phyloP scores from a whole-genome alignment of 2,113 vertebrate genomes.

The Synchiropus splendidus region DNA sequence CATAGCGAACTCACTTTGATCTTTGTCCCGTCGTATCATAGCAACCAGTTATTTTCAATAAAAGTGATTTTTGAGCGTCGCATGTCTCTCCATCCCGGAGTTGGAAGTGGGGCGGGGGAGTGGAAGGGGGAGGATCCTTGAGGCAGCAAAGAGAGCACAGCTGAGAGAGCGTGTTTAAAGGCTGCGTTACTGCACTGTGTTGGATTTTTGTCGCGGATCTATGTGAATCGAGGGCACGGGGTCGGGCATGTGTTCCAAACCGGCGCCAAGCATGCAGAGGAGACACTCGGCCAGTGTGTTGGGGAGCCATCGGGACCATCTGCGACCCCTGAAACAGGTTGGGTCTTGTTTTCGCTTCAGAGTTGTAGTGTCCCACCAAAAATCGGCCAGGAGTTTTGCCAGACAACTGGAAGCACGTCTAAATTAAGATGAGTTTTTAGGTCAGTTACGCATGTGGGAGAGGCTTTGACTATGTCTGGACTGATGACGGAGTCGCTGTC shows the following conservation, averaged over 20 bases:
- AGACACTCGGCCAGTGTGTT: slow-evolving; percentile 41
- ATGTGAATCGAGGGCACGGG: slow-evolving; percentile 6
- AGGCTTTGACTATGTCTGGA: slow-evolving; percentile 11
- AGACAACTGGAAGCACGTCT: slow-evolving; percentile 52
- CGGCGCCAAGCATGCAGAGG: slow-evolving; percentile 46
- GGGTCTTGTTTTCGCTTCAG: slow-evolving; percentile 18
- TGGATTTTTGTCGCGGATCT: slow-evolving; percentile 23
- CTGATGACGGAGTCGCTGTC: slow-evolving; percentile 8
- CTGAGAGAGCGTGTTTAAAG: slow-evolving; percentile 15
- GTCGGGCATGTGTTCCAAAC: slow-evolving; percentile 5
- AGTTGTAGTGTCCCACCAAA: neutral
- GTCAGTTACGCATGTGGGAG: slow-evolving; percentile 36
- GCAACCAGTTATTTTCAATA: slow-evolving; percentile 51
- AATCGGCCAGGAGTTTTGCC: slow-evolving; percentile 24
- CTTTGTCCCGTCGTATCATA: slow-evolving; percentile 48
- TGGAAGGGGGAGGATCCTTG: slow-evolving; percentile 25
- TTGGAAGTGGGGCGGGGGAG: slow-evolving; percentile 32
- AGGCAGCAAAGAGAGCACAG: slow-evolving; percentile 20
- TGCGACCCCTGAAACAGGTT: slow-evolving; percentile 44
- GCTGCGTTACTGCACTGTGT: slow-evolving; percentile 19
- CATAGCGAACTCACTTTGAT: slow-evolving; percentile 42
- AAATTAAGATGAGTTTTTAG: slow-evolving; percentile 55
- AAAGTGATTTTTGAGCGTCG: slow-evolving; percentile 18
- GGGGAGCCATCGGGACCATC: slow-evolving; percentile 41
- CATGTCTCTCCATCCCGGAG: slow-evolving; percentile 16